Evolutionary conservation across 2,888 invertebrate genomes (phyloP), one percentile per base, ranked within the genome.

Genomic region (Digitonthophagus gazella): DNA sequence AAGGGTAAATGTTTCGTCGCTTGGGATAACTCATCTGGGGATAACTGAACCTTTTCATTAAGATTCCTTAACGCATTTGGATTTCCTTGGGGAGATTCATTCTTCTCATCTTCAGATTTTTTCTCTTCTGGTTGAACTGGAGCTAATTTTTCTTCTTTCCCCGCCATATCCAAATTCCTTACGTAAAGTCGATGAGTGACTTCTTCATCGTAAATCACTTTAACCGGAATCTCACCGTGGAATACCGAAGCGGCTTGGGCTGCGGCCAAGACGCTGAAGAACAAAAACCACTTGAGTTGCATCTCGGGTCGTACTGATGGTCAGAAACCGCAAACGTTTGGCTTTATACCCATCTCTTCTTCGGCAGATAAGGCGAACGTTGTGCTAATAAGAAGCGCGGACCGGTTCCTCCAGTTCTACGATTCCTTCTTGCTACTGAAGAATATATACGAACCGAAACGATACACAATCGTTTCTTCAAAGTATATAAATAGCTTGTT

Each of bases 301-400:
- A 78, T 78, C 72, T 69, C 76, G 75, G 67, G 71, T 75, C 70
- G 72, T 74, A 81, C 80, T 81, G 76, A 76, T 78, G 80, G 77
- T 80, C 78, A 78, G 81, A 79, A 81, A 80, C 80, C 79, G 79
- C 77, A 76, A 72, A 68, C 72, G 73, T 74, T 68, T 74, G 79
- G 78, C 80, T 82, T 81, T 82, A 82, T 82, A 82, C 74, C 74
- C 74, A 72, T 70, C 74, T 77, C 76, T 74, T 75, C 74, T 72
- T 73, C 74, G 61, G 74, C 72, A 72, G 73, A 72, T 72, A 73
- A 70, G 70, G 64, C 70, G 28, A 44, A 61, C 68, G 72, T 68
- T 65, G 74, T 65, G 64, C 58, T 56, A 56, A 56, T 61, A 64
- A 67, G 66, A 66, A 66, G 64, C 64, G 63, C 65, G 67, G 70